phyloP scores from a whole-genome alignment of 2,113 vertebrate genomes.

The Trematocara marginatum region DNA sequence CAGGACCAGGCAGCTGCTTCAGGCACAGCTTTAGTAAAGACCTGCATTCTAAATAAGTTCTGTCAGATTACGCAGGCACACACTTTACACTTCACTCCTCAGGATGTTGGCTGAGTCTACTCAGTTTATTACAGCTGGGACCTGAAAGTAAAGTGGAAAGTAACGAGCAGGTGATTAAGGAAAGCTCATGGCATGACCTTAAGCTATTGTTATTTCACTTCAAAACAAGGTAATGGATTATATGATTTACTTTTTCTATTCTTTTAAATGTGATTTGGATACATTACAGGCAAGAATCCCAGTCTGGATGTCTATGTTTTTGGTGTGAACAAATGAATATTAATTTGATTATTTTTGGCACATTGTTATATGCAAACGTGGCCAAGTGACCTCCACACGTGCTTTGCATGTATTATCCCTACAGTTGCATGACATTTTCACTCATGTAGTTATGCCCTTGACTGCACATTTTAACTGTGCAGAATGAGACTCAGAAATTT shows the following conservation, averaged over 20 bases:
- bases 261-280: background rate
- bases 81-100: constrained; percentile 42
- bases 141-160: background rate
- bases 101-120: constrained; percentile 16
- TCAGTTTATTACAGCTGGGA: constrained; percentile 7
- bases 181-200: background rate
- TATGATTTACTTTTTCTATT: background rate
- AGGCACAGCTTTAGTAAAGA: constrained; percentile 51
- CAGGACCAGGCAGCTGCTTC: constrained; percentile 42
- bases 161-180: background rate
- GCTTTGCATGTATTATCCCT: constrained; percentile 13
- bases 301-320: background rate
- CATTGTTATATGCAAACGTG: constrained; percentile 36
- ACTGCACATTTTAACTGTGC: constrained; percentile 44
- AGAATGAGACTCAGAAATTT: constrained; percentile 27
- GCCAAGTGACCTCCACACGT: constrained; percentile 33
- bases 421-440: constrained; percentile 46
- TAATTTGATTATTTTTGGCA: constrained; percentile 43
- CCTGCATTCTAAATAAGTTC: constrained; percentile 52
- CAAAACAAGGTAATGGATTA: background rate
- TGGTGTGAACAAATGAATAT: background rate
- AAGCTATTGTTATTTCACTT: background rate
- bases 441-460: constrained; percentile 50
- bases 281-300: background rate
- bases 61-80: constrained; percentile 58